These are phyloP conservation scores for Poeciliopsis presidionis DNA, from an alignment of 2,797 vertebrate genomes.

Conservation along the genomic window DNA sequence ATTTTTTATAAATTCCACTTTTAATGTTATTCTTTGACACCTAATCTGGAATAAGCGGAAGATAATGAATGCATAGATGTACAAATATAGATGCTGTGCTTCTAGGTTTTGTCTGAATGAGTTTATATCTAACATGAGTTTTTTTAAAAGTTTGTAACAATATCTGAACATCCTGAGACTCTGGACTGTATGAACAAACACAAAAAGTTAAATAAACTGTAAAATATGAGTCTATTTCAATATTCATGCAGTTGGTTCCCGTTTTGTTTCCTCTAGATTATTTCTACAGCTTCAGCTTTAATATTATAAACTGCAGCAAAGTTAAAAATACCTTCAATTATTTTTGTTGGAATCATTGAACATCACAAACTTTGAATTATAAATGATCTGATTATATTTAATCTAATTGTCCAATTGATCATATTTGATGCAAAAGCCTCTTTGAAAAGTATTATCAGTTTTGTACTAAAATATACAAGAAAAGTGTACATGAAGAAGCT, in stretches of 20 bases:
- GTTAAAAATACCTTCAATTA: neutral
- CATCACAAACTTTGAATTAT: neutral
- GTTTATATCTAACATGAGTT: too few relatives aligned
- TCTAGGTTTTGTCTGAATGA: too few relatives aligned
- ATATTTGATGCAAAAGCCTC: neutral
- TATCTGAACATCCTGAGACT: neutral
- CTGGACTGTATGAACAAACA: neutral
- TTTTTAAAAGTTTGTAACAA: neutral
- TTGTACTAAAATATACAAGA: too few relatives aligned
- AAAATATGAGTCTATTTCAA: neutral
- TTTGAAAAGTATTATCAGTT: neutral
- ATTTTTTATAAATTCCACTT: too few relatives aligned
- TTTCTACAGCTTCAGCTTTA: neutral
- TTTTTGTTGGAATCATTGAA: neutral
- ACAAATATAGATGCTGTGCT: too few relatives aligned
- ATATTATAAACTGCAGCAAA: neutral
- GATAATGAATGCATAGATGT: too few relatives aligned
- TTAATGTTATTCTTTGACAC: too few relatives aligned
- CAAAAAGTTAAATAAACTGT: neutral
- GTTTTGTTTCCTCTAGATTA: too few relatives aligned
- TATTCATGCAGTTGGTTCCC: neutral
- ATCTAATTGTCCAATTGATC: neutral
- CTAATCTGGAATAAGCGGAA: too few relatives aligned
- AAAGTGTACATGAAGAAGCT: too few relatives aligned
- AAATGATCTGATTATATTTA: neutral